These are phyloP conservation scores for Plectropomus leopardus DNA, from an alignment of 2,113 vertebrate species.

Conservation along the genomic window DNA sequence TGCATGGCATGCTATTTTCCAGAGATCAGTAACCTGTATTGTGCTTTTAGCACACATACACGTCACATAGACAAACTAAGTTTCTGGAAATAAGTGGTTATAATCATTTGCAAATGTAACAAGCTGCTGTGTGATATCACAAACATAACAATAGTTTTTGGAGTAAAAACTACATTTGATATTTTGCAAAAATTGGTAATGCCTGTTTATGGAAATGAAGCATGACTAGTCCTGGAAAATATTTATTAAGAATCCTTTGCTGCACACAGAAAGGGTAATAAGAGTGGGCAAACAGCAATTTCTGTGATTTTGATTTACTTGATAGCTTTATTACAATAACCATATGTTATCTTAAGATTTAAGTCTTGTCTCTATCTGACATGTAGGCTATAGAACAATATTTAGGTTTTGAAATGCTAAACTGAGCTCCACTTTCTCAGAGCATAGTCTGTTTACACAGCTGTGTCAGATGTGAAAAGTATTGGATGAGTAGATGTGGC, in stretches of 20 bases:
- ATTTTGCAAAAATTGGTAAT: neutral
- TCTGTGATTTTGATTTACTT: too few species aligned
- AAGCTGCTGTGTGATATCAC: neutral
- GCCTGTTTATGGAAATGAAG: neutral
- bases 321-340: neutral
- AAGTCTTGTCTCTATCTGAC: neutral
- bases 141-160: constrained; percentile 6
- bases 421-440: neutral
- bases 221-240: neutral
- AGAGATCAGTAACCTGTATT: neutral
- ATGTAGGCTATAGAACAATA: neutral
- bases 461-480: neutral
- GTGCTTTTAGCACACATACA: neutral
- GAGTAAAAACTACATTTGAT: neutral
- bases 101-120: constrained; percentile 18
- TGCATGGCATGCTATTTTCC: neutral
- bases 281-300: neutral
- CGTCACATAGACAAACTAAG: neutral
- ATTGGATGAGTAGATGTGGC: neutral
- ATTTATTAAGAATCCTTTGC: neutral
- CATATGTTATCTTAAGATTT: neutral
- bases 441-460: neutral
- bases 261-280: neutral
- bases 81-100: neutral
- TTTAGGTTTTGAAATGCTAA: neutral